These are phyloP conservation scores for Isurus oxyrinchus DNA, from an alignment of 2,113 vertebrate species.

Conservation along the genomic window DNA sequence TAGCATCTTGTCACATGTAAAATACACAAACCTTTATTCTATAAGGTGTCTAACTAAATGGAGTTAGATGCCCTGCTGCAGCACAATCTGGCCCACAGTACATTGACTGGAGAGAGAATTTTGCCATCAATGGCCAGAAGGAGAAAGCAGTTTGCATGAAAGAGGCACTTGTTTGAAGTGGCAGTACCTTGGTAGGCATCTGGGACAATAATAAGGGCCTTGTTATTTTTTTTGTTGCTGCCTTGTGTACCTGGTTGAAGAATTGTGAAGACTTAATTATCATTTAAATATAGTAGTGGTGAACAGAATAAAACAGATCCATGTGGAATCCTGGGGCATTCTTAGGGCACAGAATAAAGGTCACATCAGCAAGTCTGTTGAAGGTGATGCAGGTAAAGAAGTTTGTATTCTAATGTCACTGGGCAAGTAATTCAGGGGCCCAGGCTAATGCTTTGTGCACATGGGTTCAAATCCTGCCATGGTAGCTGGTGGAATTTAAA, in stretches of 20 bases:
- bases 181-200: background rate
- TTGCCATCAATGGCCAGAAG: background rate
- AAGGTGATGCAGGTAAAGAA: background rate
- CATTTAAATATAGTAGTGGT: background rate
- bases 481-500: too few species aligned
- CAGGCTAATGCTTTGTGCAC: too few species aligned
- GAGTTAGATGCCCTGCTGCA: too few species aligned
- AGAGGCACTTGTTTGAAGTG: background rate
- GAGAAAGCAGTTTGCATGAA: background rate
- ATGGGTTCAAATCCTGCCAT: too few species aligned
- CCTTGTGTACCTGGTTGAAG: background rate
- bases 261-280: background rate
- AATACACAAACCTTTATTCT: too few species aligned
- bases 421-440: too few species aligned
- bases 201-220: background rate
- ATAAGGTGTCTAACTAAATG: too few species aligned
- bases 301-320: too few species aligned
- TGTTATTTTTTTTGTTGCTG: background rate
- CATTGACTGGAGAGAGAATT: background rate
- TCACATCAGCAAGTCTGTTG: background rate
- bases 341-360: background rate
- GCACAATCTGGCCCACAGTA: too few species aligned
- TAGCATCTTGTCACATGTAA: too few species aligned
- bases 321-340: background rate
- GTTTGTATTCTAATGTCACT: background rate